Base-by-base conservation (phyloP, 2,888 invertebrate genomes). In the Epistrophella euchroma region DNA sequence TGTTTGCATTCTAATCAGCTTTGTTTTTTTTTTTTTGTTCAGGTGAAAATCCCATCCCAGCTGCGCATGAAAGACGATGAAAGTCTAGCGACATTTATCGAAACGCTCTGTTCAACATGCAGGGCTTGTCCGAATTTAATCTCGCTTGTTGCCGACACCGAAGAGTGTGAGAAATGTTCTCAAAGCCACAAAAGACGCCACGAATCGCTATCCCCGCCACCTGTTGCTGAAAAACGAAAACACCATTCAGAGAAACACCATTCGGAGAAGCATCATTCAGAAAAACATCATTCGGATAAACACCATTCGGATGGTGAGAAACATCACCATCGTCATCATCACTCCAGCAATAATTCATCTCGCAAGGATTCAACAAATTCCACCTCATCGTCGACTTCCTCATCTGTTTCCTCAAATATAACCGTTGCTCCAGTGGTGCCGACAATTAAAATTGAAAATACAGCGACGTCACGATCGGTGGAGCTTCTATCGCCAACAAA, bases 1-100 rank as follows among this genome's bases (percentile, higher is more conserved):
- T 13, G 3, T 1, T 28, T 32, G 11, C 11, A 11, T 32, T 11
- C 13, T 64, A 15, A 17, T 5, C 6, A 32, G 0, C n/a, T n/a
- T n/a, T 40, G 6, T 15, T 45, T 0, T 2, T 10, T 62, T 3
- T 62, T 40, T 22, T 43, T 0, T 62, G 28, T 88, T 55, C 52
- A 92, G 92, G 92, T 92, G 0, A 92, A 92, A 91, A 92, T 92
- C 58, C 92, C 93, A 3, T 91, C 91, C 15, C 91, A 91, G 37
- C 73, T 91, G 71, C 90, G 92, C 35, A 91, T 91, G 91, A 92
- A 91, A 70, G 92, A 92, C 64, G 92, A 92, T 82, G 91, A 91
- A 15, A 91, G 90, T 52, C 88, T 93, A 88, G 91, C 91, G 76
- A 91, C 91, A 88, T 93, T 92, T 81, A 90, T 93, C 40, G 91